Evolutionary conservation across 1,140 invertebrate species (phyloP), one percentile per base, ranked within the genome.

Genomic region (Ruditapes philippinarum): DNA sequence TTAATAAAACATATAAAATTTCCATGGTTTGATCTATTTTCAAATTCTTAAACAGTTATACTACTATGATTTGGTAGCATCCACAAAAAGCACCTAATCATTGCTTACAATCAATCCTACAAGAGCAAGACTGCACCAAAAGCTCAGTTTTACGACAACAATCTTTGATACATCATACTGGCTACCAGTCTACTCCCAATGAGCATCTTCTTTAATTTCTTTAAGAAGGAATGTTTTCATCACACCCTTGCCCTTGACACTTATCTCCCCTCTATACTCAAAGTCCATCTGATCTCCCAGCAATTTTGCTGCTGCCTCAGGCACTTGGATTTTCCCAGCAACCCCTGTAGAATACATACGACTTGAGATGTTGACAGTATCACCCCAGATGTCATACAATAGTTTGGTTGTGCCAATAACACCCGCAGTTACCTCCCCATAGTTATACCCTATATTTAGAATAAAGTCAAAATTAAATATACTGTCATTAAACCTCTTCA

Each of bases 361-460:
- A 5, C 98, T 98, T 0, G 99, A 98, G 79, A 99, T 99, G 96
- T 99, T 99, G 0, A 99, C 99, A 0, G 99, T 98, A 96, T 99
- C 99, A 0, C 99, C 99, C 99, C 99, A 99, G 79, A 99, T 99
- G 95, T 99, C 99, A 92, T 99, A 99, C 93, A 99, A 98, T 25
- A 99, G 96, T 94, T 99, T 99, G 0, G 98, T 98, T 0, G 98
- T 99, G 0, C 99, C 99, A 73, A 99, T 99, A 0, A 99, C 98
- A 5, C 99, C 99, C 0, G 98, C 98, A 0, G 98, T 99, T 0
- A 99, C 98, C 92, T 99, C 98, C 0, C 99, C 99, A 92, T 95
- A 96, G 94, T 97, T 97, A 90, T 95, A 96, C 25, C 97, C 97
- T 87, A 97, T 96, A 60, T 98, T 97, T n/a, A 99, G 94, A n/a